Evolutionary conservation across 2,113 vertebrate species (phyloP), one percentile per base, ranked within the genome.

Genomic region (Cromileptes altivelis): DNA sequence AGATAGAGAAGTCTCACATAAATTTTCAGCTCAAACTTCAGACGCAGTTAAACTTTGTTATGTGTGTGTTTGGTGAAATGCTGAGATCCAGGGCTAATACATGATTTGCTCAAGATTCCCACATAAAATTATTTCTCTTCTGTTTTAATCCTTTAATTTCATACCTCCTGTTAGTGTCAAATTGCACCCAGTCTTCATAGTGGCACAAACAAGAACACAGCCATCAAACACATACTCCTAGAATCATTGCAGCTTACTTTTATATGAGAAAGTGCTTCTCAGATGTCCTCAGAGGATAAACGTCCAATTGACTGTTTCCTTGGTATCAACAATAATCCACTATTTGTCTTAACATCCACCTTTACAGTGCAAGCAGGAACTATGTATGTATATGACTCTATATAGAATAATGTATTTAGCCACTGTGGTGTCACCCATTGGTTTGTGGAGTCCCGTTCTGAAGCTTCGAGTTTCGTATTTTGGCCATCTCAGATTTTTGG

Each of bases 11-110:
- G 55, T 71, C 30, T 65, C 0, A 18, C 49, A 33, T 57, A 13
- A n/a, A n/a, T 70, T 33, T 60, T 52, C 45, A 49, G 45, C 57
- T 69, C 40, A n/a, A 56, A 56, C 37, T 14, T 69, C 40, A 58
- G 71, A 33, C 27, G 0, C 14, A 30, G 49, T 19, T 21, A 1
- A 10, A 49, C 40, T 52, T 61, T 42, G 15, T 19, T 42, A 21
- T n/a, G 45, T 17, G 27, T 6, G 6, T 10, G 30, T 65, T 55
- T 64, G 62, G 30, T 76, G 50, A 21, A 76, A 45, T 25, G 13
- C 25, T n/a, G 12, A 50, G 11, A 4, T 23, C 17, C 19, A 27
- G 23, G 27, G 49, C 45, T 15, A n/a, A 61, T 49, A 19, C 27
- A 17, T 27, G 23, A 72, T 47, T 60, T 50, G 19, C 57, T 49